phyloP scores from a whole-genome alignment of 2,113 vertebrate genomes.

The Thryonomys swinderianus region DNA sequence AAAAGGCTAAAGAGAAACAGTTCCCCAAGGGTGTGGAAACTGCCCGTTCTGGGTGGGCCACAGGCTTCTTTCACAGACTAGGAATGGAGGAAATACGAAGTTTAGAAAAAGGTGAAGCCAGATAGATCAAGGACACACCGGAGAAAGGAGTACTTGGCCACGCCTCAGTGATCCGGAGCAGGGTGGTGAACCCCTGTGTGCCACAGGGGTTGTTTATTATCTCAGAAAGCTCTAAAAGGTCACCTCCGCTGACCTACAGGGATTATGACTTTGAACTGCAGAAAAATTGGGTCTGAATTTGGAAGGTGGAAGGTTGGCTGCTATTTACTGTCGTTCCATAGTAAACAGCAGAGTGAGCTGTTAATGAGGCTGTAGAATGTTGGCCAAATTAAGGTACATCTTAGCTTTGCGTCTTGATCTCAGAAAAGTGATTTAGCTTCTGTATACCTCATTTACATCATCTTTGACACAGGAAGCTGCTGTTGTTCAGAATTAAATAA shows the following conservation, averaged over 20 bases:
- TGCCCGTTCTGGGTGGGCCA: background rate
- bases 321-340: background rate
- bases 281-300: background rate
- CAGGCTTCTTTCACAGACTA: background rate
- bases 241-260: background rate
- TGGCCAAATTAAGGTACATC: background rate
- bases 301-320: background rate
- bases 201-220: background rate
- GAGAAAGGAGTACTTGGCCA: background rate
- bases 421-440: background rate
- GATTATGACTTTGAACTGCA: background rate
- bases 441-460: background rate
- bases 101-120: background rate
- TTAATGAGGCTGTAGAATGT: background rate
- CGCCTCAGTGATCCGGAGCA: background rate
- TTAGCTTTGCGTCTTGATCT: constrained; percentile 7
- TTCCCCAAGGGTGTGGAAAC: background rate
- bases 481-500: constrained; percentile 33
- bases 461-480: background rate
- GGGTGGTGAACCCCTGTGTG: background rate
- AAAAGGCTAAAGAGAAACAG: background rate
- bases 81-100: background rate
- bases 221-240: background rate
- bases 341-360: background rate
- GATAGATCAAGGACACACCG: background rate